Percentiles rank a stretch among this genome's conserved stretches.
Evolutionary conservation across 2,113 vertebrate genomes (phyloP).

Genomic region (Parotia lawesii): DNA sequence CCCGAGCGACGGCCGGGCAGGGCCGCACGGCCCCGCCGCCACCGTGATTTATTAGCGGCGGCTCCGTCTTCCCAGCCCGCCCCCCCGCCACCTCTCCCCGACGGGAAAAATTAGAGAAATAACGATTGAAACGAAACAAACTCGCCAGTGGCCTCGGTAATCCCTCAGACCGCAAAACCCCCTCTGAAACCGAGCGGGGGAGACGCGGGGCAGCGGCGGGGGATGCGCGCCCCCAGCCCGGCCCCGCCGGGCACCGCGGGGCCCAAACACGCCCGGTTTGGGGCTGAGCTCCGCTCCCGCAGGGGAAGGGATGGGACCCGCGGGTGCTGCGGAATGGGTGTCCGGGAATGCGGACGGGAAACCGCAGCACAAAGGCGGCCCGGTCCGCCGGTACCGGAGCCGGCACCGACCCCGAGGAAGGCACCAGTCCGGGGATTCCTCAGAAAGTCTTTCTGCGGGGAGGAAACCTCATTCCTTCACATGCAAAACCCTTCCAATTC

Average conservation of each 20-base stretch:
- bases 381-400: background rate
- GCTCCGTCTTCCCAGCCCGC: background rate
- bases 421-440: background rate
- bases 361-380: background rate
- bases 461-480: background rate
- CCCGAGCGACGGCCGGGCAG: background rate
- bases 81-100: background rate
- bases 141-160: background rate
- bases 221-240: background rate
- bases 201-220: background rate
- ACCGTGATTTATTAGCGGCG: background rate
- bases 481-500: background rate
- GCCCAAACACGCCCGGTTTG: fast-evolving
- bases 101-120: background rate
- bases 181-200: fast-evolving
- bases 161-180: background rate
- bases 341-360: background rate
- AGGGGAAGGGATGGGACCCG: too few relatives aligned
- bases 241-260: background rate
- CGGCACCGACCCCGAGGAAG: background rate
- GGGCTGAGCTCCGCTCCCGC: fast-evolving
- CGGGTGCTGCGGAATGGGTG: background rate
- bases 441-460: background rate
- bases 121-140: background rate
- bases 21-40: background rate